A percentile compares a stretch with the other conserved stretches of the same genome.
These are phyloP conservation scores for Rousettus leschenaultii DNA, from an alignment of 2,113 vertebrate species.

Conservation along the genomic window DNA sequence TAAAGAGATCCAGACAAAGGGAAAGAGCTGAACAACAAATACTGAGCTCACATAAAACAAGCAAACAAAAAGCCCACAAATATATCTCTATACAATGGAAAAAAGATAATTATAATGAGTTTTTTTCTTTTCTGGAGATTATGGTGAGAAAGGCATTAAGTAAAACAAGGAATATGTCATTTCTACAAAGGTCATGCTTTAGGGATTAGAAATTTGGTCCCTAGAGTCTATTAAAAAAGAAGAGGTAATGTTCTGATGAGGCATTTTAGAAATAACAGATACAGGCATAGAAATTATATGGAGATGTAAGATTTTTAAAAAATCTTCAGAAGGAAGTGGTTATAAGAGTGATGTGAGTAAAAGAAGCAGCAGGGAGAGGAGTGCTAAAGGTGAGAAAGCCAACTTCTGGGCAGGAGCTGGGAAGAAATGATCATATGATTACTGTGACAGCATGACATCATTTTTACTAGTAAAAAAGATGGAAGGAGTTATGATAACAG, in stretches of 20 bases:
- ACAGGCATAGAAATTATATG: background rate
- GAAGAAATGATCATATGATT: too few relatives aligned
- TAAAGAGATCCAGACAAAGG: background rate
- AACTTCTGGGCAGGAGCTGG: rapidly evolving
- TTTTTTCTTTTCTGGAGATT: background rate
- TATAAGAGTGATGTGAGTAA: background rate
- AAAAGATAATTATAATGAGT: background rate
- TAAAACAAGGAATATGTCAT: background rate
- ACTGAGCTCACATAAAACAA: background rate
- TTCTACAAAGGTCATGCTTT: background rate
- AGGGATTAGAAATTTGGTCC: background rate
- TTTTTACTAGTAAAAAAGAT: background rate
- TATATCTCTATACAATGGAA: background rate
- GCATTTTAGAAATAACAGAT: background rate
- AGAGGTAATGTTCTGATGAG: background rate
- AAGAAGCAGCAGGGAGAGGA: background rate
- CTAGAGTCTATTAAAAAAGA: background rate
- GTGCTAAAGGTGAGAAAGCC: background rate
- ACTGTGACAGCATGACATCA: background rate
- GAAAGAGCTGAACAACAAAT: background rate
- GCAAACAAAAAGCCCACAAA: background rate
- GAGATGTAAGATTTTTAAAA: background rate
- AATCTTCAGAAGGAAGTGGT: background rate
- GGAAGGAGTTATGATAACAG: background rate
- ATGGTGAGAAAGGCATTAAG: background rate